Conservation (phyloP, 2,113 vertebrate species). For the Glareola pratincola region DNA sequence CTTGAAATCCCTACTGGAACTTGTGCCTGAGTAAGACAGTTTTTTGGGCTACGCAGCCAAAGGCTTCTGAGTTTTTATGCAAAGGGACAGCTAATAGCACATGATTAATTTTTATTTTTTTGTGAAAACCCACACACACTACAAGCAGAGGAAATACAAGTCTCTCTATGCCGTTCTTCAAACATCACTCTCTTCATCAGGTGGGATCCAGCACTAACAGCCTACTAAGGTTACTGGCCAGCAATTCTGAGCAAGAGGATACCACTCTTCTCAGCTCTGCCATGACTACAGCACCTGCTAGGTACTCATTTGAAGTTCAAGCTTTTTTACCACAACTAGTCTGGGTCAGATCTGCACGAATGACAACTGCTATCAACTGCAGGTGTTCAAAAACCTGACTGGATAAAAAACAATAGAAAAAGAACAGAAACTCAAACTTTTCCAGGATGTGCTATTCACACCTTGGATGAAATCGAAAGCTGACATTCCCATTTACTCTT, state of each 20-base stretch:
- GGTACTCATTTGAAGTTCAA: not conserved
- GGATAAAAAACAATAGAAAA: not conserved
- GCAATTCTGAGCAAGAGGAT: not conserved
- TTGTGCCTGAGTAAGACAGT: not conserved
- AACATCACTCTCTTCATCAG: not conserved
- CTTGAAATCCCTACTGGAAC: not conserved
- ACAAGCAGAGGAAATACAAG: not conserved
- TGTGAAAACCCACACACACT: not conserved
- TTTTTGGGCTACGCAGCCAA: not conserved
- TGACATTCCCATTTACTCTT: not conserved
- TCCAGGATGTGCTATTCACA: not conserved
- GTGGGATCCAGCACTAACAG: not conserved
- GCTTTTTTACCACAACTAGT: not conserved
- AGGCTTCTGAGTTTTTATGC: not conserved
- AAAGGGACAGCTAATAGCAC: not conserved
- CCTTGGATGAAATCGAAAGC: not conserved
- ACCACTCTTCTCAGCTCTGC: not conserved
- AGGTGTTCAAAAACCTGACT: not conserved
- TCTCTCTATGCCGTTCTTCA: not conserved
- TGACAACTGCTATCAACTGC: not conserved
- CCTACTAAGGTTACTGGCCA: not conserved
- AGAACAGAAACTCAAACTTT: not conserved
- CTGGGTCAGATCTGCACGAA: not conserved
- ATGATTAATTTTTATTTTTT: accelerated
- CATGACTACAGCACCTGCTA: not conserved